Percentiles rank a stretch among this genome's conserved stretches.
phyloP scores from a whole-genome alignment of 2,113 vertebrate genomes.

The Rafetus swinhoei region DNA sequence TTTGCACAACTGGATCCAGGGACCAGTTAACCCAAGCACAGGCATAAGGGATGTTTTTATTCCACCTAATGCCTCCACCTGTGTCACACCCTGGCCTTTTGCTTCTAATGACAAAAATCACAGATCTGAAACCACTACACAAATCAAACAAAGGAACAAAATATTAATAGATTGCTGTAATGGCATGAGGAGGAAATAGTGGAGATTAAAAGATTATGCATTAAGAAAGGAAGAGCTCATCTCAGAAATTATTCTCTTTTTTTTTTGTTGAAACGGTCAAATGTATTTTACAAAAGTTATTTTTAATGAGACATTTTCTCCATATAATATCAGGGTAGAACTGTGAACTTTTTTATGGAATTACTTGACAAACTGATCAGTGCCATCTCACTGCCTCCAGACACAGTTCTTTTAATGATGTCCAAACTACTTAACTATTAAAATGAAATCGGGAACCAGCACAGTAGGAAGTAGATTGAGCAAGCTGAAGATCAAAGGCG shows the following conservation, averaged over 20 bases:
- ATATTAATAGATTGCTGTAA: constrained; percentile 65
- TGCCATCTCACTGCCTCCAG: constrained; percentile 72
- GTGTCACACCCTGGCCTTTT: not conserved
- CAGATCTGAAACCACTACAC: constrained; percentile 47
- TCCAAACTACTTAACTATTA: constrained; percentile 76
- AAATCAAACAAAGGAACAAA: constrained; percentile 62
- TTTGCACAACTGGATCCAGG: not conserved
- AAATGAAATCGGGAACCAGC: constrained; percentile 73
- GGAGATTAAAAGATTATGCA: constrained; percentile 71
- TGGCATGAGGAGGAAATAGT: constrained; percentile 7
- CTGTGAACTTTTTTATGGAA: constrained; percentile 73
- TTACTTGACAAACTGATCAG: constrained; percentile 71
- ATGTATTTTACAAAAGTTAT: constrained; percentile 74
- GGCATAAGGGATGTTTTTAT: not conserved
- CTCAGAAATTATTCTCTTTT: constrained; percentile 72
- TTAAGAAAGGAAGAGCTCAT: constrained; percentile 66
- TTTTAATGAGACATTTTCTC: constrained; percentile 73
- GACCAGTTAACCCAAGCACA: not conserved
- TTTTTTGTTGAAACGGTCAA: constrained; percentile 69
- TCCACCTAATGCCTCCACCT: not conserved
- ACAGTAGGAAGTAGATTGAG: constrained; percentile 69
- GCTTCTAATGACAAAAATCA: constrained; percentile 40
- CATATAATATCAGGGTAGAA: constrained; percentile 68
- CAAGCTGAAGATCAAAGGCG: constrained; percentile 68
- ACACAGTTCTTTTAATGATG: constrained; percentile 76